These are phyloP conservation scores for Endomychus coccineus DNA, from an alignment of 2,888 invertebrate genomes.

Conservation along the genomic window DNA sequence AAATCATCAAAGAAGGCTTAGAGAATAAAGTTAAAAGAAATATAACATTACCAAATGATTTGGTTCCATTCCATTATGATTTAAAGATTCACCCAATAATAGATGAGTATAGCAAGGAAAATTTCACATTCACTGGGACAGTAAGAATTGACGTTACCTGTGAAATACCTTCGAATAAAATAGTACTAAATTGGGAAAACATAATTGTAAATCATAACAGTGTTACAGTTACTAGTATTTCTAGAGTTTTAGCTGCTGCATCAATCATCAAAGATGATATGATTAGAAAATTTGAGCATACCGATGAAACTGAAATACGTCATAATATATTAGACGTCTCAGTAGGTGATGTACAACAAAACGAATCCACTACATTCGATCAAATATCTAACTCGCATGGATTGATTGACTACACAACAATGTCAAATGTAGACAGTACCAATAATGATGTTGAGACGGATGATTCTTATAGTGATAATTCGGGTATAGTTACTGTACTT, in stretches of 20 bases:
- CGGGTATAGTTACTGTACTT: slow-evolving; percentile 1
- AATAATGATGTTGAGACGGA: slow-evolving; percentile 5
- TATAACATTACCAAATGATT: slow-evolving; percentile 30
- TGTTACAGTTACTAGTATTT: slow-evolving; percentile 15
- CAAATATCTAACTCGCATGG: background rate
- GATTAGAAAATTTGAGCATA: too few relatives aligned
- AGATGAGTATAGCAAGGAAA: slow-evolving; percentile 31
- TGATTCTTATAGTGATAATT: background rate
- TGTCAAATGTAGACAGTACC: slow-evolving; percentile 1
- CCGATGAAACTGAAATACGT: background rate
- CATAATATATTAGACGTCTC: background rate
- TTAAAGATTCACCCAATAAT: slow-evolving; percentile 36
- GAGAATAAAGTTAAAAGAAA: slow-evolving; percentile 31
- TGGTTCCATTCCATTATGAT: slow-evolving; percentile 34
- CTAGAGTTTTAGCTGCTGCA: background rate
- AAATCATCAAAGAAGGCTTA: slow-evolving; percentile 35
- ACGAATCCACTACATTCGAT: background rate
- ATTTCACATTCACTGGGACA: slow-evolving; percentile 37
- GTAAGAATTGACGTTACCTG: slow-evolving; percentile 36
- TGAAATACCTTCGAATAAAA: slow-evolving; percentile 32
- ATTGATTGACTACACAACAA: background rate
- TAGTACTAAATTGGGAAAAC: slow-evolving; percentile 36
- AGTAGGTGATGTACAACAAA: background rate
- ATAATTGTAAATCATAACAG: slow-evolving; percentile 30
- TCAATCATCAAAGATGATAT: background rate